These are phyloP conservation scores for Microctenopoma stevenorrisi DNA, from an alignment of 2,797 vertebrate genomes.

Conservation along the genomic window DNA sequence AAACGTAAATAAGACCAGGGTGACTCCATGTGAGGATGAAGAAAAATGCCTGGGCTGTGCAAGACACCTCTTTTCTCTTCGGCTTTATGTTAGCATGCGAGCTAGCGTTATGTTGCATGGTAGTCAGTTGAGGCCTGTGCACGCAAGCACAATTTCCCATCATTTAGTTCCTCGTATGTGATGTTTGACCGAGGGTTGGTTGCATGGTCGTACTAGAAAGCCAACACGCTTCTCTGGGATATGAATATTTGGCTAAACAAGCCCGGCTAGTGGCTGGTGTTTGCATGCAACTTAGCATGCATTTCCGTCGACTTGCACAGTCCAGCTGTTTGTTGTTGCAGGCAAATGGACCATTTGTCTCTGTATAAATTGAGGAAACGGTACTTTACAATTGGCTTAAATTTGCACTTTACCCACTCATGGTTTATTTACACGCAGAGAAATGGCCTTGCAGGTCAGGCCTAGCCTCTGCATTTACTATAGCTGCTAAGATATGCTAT, in stretches of 20 bases:
- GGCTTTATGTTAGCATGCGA: conserved; percentile 67
- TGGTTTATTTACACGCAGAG: conserved; percentile 27
- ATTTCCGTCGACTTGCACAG: conserved; percentile 63
- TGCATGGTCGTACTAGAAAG: not conserved
- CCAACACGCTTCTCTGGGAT: not conserved
- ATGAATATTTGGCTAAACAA: conserved; percentile 33
- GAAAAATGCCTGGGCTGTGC: conserved; percentile 21
- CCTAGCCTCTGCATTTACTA: conserved; percentile 62
- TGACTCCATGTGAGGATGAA: conserved; percentile 14
- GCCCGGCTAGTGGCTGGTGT: conserved; percentile 38
- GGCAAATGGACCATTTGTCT: conserved; percentile 13
- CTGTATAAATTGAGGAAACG: not conserved
- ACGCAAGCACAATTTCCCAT: conserved; percentile 39
- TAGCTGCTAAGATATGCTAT: conserved; percentile 62
- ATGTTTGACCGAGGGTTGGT: not conserved
- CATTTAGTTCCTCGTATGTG: conserved; percentile 1
- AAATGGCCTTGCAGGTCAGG: conserved; percentile 54
- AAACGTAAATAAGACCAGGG: not conserved
- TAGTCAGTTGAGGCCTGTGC: conserved; percentile 64
- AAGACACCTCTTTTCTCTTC: conserved; percentile 46
- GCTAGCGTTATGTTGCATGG: conserved; percentile 70
- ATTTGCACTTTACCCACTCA: not conserved
- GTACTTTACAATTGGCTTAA: not conserved
- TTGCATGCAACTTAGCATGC: conserved; percentile 67
- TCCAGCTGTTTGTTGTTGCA: conserved; percentile 68